A percentile compares a stretch with the other conserved stretches of the same genome.
Evolutionary conservation across 1,140 invertebrate genomes (phyloP).

Genomic region (Scylla paramamosain): DNA sequence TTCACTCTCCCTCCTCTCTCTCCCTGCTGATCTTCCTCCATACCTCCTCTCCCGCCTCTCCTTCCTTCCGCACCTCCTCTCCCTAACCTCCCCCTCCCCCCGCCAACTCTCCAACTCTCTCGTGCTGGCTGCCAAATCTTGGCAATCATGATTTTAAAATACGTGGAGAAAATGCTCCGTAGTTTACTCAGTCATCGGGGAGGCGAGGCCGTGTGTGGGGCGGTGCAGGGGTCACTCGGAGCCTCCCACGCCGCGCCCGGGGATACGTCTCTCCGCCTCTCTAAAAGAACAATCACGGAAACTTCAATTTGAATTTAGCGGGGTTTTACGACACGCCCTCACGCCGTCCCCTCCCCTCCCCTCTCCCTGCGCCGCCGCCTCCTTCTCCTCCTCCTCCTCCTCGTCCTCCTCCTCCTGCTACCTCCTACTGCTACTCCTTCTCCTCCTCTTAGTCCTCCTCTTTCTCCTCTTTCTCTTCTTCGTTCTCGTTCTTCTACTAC

Average conservation of each 20-base stretch:
- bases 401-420: too few species aligned
- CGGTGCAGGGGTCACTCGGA: background rate
- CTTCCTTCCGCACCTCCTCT: background rate
- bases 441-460: background rate
- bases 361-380: too few species aligned
- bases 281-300: slow-evolving; percentile 73
- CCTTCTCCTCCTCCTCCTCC: too few species aligned
- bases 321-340: slow-evolving; percentile 61
- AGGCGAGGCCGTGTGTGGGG: background rate
- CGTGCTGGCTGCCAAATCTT: slow-evolving; percentile 72
- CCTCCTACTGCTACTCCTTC: background rate
- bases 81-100: background rate
- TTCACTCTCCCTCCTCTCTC: background rate
- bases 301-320: slow-evolving; percentile 74
- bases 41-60: background rate
- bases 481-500: background rate
- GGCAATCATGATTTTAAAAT: slow-evolving; percentile 76
- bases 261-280: slow-evolving; percentile 51
- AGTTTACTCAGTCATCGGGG: slow-evolving; percentile 65
- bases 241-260: background rate
- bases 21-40: background rate
- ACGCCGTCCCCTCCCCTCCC: background rate
- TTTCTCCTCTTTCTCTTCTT: background rate
- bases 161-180: slow-evolving; percentile 62
- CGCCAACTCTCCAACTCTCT: background rate